Percentiles rank a stretch among this genome's conserved stretches.
Conservation (phyloP, 2,797 vertebrate species). For the Natrix natrix region DNA sequence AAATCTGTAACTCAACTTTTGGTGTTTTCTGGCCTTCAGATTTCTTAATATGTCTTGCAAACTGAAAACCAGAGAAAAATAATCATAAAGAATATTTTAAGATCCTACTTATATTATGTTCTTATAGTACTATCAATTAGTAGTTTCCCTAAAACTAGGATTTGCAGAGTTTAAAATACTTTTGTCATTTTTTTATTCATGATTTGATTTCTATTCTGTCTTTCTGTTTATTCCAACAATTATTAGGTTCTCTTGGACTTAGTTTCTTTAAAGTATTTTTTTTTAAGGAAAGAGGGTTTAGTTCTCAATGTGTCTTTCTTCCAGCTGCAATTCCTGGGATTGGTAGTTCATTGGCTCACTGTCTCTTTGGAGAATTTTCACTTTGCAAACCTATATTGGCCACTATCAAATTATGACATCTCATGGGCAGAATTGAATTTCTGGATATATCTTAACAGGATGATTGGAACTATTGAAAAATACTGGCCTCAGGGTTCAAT, state of each 20-base stretch:
- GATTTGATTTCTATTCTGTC: background rate
- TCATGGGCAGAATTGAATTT: background rate
- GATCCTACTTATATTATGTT: background rate
- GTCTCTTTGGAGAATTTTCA: background rate
- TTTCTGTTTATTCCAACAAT: background rate
- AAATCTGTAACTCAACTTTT: constrained; percentile 96
- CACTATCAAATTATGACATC: background rate
- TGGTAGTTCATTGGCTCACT: background rate
- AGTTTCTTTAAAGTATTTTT: background rate
- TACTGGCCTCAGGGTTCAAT: background rate
- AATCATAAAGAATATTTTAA: background rate
- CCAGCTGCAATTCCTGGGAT: background rate
- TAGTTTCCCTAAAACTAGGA: background rate
- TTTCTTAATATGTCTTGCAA: constrained; percentile 98
- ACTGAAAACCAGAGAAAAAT: constrained; percentile 72
- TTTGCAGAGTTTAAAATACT: background rate
- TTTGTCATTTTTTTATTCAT: background rate
- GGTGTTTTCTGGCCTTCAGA: constrained; percentile 96
- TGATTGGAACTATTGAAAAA: background rate
- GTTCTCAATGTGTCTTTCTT: background rate
- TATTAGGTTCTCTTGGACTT: background rate
- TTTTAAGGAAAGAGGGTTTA: background rate
- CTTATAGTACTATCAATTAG: background rate
- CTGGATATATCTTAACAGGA: background rate
- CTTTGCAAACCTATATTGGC: background rate